Conservation (phyloP, 2,797 vertebrate genomes). For the Onychomys leucogaster region DNA sequence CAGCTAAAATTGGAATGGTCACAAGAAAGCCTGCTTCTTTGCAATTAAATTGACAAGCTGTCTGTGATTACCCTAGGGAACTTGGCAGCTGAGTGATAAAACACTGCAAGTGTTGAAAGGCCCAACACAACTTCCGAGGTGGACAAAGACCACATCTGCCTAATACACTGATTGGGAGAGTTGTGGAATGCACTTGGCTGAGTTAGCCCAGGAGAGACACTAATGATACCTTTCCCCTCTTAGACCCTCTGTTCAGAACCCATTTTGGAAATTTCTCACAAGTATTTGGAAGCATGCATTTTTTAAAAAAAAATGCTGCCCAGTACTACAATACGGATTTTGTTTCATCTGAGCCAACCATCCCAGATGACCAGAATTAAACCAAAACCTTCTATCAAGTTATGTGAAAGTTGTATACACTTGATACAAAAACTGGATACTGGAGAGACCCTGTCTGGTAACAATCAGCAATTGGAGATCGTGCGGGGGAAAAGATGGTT, state of each 20-base stretch:
- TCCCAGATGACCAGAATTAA: conserved; percentile 66
- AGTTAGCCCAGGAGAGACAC: conserved; percentile 68
- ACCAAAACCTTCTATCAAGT: neutral
- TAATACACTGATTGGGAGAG: conserved; percentile 79
- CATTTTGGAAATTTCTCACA: conserved; percentile 64
- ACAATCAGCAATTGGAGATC: neutral
- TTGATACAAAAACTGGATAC: conserved; percentile 52
- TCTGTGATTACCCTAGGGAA: conserved; percentile 81
- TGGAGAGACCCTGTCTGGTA: neutral
- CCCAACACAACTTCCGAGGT: conserved; percentile 79
- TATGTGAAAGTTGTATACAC: conserved; percentile 63
- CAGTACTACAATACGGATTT: neutral
- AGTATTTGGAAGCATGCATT: conserved; percentile 63
- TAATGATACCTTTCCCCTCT: conserved; percentile 56
- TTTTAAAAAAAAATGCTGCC: neutral
- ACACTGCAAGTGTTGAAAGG: conserved; percentile 77
- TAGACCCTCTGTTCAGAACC: conserved; percentile 48
- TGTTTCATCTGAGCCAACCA: conserved; percentile 18
- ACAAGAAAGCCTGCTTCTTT: conserved; percentile 84
- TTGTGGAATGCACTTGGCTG: conserved; percentile 73
- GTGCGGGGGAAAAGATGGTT: neutral
- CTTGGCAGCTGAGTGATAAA: conserved; percentile 81
- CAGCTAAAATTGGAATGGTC: conserved; percentile 82
- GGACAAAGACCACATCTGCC: conserved; percentile 80
- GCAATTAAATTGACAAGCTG: conserved; percentile 82